Percentiles rank a stretch among this genome's conserved stretches.
Evolutionary conservation across 2,797 vertebrate species (phyloP).

Genomic region (Gephyroberyx darwinii): DNA sequence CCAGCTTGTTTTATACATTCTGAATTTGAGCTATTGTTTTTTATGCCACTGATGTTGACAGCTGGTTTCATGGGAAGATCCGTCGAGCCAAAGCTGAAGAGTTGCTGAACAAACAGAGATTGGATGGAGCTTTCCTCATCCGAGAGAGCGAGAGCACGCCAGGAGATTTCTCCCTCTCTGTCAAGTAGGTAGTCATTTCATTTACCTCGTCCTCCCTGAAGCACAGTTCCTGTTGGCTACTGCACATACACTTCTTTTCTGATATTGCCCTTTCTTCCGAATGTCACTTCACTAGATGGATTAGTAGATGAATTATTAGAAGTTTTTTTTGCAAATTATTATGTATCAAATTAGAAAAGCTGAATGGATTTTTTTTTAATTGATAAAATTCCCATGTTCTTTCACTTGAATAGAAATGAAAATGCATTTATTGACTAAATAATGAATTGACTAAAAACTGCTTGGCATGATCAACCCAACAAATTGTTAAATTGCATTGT

Average conservation of each 20-base stretch:
- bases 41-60: conserved; percentile 44
- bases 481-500: too few relatives aligned
- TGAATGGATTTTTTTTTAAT: too few relatives aligned
- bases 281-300: neutral
- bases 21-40: neutral
- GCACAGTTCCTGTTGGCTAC: neutral
- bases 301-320: too few relatives aligned
- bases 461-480: too few relatives aligned
- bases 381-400: too few relatives aligned
- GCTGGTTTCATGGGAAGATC: conserved; percentile 92
- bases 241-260: neutral
- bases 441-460: too few relatives aligned
- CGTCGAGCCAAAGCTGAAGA: conserved; percentile 88
- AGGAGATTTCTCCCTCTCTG: conserved; percentile 89
- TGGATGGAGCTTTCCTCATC: conserved; percentile 90
- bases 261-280: neutral
- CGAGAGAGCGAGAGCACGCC: conserved; percentile 87
- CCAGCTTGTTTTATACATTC: too few relatives aligned
- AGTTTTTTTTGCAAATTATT: too few relatives aligned
- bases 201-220: neutral
- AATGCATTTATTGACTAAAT: too few relatives aligned
- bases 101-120: conserved; percentile 89
- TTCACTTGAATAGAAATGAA: too few relatives aligned
- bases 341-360: too few relatives aligned
- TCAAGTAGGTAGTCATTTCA: conserved; percentile 83